Evolutionary conservation across 2,888 invertebrate species (phyloP).

Genomic region (Altica lythri): DNA sequence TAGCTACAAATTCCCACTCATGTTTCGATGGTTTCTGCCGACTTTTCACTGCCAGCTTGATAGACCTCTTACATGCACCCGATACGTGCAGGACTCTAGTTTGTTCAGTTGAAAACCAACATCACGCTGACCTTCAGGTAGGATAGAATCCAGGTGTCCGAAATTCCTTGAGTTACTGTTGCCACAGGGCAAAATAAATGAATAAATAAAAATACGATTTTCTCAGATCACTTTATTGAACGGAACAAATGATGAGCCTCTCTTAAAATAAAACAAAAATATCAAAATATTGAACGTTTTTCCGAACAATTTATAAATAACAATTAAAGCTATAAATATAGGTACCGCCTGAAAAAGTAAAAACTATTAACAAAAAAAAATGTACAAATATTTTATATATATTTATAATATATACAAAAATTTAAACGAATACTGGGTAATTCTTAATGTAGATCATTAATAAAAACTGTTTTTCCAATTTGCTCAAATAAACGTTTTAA

Average conservation of each 20-base stretch:
- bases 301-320: slow-evolving; percentile 34
- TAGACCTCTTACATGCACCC: too few species aligned
- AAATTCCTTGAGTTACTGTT: too few species aligned
- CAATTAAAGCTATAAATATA: slow-evolving; percentile 36
- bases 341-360: slow-evolving; percentile 29
- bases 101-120: too few species aligned
- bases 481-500: neutral
- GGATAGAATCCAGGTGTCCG: too few species aligned
- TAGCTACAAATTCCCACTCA: too few species aligned
- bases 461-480: neutral
- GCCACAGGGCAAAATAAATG: too few species aligned
- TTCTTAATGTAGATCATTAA: neutral
- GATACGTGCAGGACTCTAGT: too few species aligned
- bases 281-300: slow-evolving; percentile 22
- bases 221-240: slow-evolving; percentile 10
- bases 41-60: too few species aligned
- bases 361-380: slow-evolving; percentile 30
- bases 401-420: slow-evolving; percentile 20
- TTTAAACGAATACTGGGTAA: slow-evolving; percentile 23
- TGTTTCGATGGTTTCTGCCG: too few species aligned
- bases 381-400: slow-evolving; percentile 25
- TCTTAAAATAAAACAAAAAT: slow-evolving; percentile 25
- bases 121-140: too few species aligned
- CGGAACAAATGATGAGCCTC: slow-evolving; percentile 19
- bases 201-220: neutral